Conservation (phyloP, 2,888 invertebrate species). For the Chesias legatella region DNA sequence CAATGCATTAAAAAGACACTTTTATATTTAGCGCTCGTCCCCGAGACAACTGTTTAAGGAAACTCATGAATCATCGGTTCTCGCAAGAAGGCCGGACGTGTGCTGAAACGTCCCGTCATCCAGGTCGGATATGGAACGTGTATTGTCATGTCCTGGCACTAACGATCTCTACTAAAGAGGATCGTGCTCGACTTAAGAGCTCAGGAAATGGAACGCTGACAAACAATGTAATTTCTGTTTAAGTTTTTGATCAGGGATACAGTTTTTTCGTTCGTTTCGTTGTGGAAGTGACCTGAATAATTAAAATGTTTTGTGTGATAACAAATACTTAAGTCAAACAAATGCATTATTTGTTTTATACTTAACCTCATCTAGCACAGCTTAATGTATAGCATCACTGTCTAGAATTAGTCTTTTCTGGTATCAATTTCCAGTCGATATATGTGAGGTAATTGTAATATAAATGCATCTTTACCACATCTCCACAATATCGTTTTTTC, state of each 20-base stretch:
- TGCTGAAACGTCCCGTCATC: conserved; percentile 49
- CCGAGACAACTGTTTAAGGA: conserved; percentile 33
- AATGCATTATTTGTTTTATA: too few relatives aligned
- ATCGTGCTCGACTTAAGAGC: conserved; percentile 21
- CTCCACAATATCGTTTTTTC: too few relatives aligned
- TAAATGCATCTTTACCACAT: too few relatives aligned
- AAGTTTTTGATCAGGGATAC: not conserved
- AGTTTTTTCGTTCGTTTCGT: too few relatives aligned
- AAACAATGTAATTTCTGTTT: conserved; percentile 14
- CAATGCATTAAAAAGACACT: conserved; percentile 16
- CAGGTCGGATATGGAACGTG: conserved; percentile 54
- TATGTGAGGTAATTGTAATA: too few relatives aligned
- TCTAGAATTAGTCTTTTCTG: too few relatives aligned
- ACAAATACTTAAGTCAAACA: too few relatives aligned
- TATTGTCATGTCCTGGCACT: conserved; percentile 43
- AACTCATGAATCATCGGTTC: conserved; percentile 50
- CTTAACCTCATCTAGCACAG: too few relatives aligned
- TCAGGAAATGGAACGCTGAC: conserved; percentile 20
- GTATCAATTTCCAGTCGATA: too few relatives aligned
- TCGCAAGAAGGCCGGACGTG: conserved; percentile 39
- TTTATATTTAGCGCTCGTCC: conserved; percentile 18
- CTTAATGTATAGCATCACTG: too few relatives aligned
- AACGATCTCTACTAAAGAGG: conserved; percentile 34
- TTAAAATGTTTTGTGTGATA: too few relatives aligned
- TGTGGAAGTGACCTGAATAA: too few relatives aligned